Percentiles rank a stretch among this genome's conserved stretches.
Evolutionary conservation across 2,888 invertebrate species (phyloP).

Genomic region (Cryptophagus acutangulus): DNA sequence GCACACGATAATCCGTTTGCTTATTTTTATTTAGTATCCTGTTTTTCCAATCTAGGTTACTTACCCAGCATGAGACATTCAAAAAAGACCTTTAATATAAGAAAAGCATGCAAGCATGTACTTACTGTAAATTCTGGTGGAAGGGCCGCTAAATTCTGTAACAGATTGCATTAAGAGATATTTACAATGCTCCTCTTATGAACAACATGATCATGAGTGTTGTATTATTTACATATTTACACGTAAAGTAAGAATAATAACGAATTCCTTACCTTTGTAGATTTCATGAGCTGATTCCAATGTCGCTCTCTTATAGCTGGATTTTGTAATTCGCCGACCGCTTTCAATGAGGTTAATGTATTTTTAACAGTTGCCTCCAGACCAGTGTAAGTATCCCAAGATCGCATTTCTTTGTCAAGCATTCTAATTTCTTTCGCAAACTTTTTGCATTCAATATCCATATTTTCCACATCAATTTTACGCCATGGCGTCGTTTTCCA

Average conservation of each 20-base stretch:
- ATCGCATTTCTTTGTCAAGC: slow-evolving; percentile 92
- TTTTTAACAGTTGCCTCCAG: slow-evolving; percentile 92
- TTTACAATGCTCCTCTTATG: slow-evolving; percentile 23
- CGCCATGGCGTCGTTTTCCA: slow-evolving; percentile 98
- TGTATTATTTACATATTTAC: slow-evolving; percentile 12
- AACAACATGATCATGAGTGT: slow-evolving; percentile 14
- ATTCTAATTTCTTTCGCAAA: slow-evolving; percentile 91
- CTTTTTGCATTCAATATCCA: slow-evolving; percentile 98
- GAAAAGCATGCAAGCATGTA: slow-evolving; percentile 40
- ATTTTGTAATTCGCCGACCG: slow-evolving; percentile 93
- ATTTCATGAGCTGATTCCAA: slow-evolving; percentile 95
- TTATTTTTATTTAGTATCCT: too few species aligned
- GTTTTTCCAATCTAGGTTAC: too few species aligned
- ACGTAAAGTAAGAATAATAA: slow-evolving; percentile 2
- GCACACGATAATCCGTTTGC: too few species aligned
- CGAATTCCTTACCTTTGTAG: slow-evolving; percentile 72
- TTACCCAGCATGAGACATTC: too few species aligned
- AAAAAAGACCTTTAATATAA: too few species aligned
- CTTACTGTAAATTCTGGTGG: slow-evolving; percentile 78
- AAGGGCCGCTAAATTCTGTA: slow-evolving; percentile 77
- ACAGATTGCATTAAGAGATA: slow-evolving; percentile 41
- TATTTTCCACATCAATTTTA: slow-evolving; percentile 95
- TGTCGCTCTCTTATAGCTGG: slow-evolving; percentile 93
- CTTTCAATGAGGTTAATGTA: slow-evolving; percentile 89
- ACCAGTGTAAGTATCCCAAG: slow-evolving; percentile 86